phyloP scores from a whole-genome alignment of 2,888 invertebrate species.

The Machimus rusticus region DNA sequence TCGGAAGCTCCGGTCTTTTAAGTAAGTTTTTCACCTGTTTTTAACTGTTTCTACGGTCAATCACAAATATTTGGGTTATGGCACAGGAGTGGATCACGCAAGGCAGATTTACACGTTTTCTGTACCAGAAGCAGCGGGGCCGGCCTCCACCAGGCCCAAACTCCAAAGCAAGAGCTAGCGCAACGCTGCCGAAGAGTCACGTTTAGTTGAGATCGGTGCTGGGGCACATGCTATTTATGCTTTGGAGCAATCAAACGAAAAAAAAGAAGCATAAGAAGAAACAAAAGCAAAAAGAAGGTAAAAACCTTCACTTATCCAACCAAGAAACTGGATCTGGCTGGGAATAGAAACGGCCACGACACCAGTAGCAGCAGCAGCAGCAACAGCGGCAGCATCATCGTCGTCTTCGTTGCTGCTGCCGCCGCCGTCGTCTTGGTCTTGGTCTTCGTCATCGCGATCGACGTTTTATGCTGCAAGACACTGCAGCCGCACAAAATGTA shows the following conservation, averaged over 20 bases:
- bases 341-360: background rate
- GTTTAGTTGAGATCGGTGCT: background rate
- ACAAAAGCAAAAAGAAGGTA: background rate
- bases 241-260: background rate
- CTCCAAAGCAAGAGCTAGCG: background rate
- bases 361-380: background rate
- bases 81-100: background rate
- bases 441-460: background rate
- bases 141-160: background rate
- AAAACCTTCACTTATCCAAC: background rate
- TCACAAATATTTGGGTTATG: constrained; percentile 30
- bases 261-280: background rate
- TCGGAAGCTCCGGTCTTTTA: background rate
- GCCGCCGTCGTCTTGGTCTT: background rate
- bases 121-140: background rate
- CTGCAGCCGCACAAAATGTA: background rate
- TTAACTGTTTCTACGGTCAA: constrained; percentile 31
- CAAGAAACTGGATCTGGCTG: background rate
- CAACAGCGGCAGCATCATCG: background rate
- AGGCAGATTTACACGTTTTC: background rate
- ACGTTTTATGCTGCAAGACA: background rate
- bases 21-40: constrained; percentile 5
- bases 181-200: background rate
- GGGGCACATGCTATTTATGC: background rate
- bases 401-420: background rate